Evolutionary conservation across 2,113 vertebrate species (phyloP).

Genomic region (Albula goreensis): DNA sequence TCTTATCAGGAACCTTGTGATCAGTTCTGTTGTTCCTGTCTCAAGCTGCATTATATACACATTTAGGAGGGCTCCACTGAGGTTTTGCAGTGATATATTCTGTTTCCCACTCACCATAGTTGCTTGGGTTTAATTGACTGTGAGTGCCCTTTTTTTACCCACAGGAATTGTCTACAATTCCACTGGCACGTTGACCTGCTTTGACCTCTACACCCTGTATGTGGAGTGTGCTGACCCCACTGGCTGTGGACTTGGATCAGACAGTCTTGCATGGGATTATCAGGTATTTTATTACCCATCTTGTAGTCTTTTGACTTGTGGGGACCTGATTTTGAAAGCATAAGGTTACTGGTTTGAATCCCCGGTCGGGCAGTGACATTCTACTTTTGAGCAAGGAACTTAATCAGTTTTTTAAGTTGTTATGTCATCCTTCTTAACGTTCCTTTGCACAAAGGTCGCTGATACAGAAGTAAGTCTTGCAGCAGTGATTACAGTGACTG

Average conservation of each 20-base stretch:
- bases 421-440: too few species aligned
- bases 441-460: too few species aligned
- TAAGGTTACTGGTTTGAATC: neutral
- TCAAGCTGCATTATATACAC: too few species aligned
- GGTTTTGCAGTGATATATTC: neutral
- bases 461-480: too few species aligned
- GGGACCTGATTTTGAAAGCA: neutral
- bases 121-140: neutral
- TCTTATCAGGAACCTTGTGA: too few species aligned
- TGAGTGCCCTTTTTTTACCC: neutral
- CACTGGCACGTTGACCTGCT: conserved; percentile 67
- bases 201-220: conserved; percentile 76
- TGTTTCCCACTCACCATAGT: neutral
- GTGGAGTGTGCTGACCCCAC: conserved; percentile 85
- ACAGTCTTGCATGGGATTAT: conserved; percentile 90
- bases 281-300: conserved; percentile 69
- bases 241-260: conserved; percentile 75
- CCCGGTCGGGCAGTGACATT: neutral
- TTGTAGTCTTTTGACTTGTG: neutral
- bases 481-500: too few species aligned
- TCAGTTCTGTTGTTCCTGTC: neutral
- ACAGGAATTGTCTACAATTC: conserved; percentile 89
- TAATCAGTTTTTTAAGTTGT: neutral
- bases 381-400: neutral
- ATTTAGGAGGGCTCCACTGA: neutral